Evolutionary conservation across 2,113 vertebrate species (phyloP).

Genomic region (Stomatorhinus ivindoensis): DNA sequence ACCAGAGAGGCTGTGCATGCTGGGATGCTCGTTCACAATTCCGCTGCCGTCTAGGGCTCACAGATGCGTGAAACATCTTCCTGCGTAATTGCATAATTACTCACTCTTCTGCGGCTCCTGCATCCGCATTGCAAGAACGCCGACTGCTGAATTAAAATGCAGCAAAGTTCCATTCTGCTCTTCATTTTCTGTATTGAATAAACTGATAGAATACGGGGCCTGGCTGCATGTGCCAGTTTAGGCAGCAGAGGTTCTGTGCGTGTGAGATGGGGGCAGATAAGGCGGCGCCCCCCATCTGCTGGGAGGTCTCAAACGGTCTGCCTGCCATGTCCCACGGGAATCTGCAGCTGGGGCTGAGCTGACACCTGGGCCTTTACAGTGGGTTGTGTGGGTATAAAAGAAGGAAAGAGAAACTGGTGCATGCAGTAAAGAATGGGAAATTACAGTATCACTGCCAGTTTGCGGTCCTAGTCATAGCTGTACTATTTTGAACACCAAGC

Average conservation of each 20-base stretch:
- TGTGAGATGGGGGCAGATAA: conserved; percentile 5
- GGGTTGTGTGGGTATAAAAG: not conserved
- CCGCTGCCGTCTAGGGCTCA: not conserved
- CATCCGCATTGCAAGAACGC: not conserved
- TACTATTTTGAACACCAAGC: not conserved
- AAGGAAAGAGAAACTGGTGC: not conserved
- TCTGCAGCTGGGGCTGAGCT: not conserved
- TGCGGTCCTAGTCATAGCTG: not conserved
- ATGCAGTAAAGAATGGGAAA: not conserved
- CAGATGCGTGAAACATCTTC: too few species aligned
- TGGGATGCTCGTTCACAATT: not conserved
- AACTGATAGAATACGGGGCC: not conserved
- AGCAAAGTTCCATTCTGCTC: not conserved
- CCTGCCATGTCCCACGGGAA: not conserved
- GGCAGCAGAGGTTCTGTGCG: not conserved
- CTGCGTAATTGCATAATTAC: not conserved
- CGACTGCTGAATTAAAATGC: not conserved
- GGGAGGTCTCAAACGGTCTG: conserved; percentile 13
- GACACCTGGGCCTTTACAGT: not conserved
- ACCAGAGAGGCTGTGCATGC: not conserved
- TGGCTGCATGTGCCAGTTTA: not conserved
- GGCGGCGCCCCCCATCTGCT: not conserved
- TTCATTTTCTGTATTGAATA: not conserved
- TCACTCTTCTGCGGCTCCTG: not conserved
- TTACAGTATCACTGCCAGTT: not conserved